phyloP scores from a whole-genome alignment of 2,113 vertebrate genomes.

The Megaptera novaeangliae region DNA sequence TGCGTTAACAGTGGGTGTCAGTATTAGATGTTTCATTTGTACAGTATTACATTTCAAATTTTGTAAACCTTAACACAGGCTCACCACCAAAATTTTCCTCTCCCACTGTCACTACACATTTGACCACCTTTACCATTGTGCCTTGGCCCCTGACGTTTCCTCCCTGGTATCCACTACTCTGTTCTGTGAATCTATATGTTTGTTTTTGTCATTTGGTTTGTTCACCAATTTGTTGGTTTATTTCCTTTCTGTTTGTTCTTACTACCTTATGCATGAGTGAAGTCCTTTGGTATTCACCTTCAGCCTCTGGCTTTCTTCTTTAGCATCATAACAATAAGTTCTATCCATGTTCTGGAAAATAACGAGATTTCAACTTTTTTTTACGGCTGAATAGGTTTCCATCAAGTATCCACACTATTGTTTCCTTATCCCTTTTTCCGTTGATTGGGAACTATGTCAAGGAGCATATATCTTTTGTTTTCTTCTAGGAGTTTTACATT shows the following conservation, averaged over 20 bases:
- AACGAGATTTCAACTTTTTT: background rate
- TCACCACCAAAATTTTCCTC: background rate
- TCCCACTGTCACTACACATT: background rate
- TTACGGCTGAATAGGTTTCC: background rate
- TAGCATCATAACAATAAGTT: background rate
- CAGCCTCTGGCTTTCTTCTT: background rate
- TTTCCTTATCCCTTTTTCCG: background rate
- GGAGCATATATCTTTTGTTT: background rate
- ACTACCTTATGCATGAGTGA: background rate
- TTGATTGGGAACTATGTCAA: background rate
- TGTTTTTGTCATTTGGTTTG: background rate
- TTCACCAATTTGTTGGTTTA: accelerated
- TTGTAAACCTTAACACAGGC: too few relatives aligned
- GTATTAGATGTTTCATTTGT: too few relatives aligned
- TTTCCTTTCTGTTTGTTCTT: background rate
- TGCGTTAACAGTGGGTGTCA: too few relatives aligned
- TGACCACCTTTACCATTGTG: background rate
- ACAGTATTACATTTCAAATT: too few relatives aligned
- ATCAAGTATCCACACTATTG: background rate
- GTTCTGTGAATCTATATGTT: background rate
- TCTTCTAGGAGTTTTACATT: background rate
- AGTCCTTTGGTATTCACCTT: background rate
- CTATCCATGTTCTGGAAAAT: background rate
- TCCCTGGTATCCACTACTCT: background rate
- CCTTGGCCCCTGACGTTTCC: background rate